Evolutionary conservation across 2,888 invertebrate species (phyloP).

Genomic region (Tholera decimalis): DNA sequence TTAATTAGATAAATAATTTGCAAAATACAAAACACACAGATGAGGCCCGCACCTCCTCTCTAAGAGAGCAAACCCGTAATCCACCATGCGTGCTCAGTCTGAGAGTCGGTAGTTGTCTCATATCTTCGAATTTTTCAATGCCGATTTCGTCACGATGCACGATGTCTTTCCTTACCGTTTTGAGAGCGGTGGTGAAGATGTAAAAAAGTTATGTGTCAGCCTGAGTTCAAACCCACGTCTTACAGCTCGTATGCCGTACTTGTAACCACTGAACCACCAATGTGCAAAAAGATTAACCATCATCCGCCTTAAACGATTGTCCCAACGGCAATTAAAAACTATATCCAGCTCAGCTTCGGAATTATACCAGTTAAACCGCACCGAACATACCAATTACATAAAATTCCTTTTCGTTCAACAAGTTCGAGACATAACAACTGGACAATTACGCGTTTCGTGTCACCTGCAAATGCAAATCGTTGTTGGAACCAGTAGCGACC

Average conservation of each 20-base stretch:
- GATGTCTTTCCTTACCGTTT: no score
- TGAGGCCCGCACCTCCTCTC: no score
- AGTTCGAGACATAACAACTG: slow-evolving; percentile 28
- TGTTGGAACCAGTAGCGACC: slow-evolving; percentile 49
- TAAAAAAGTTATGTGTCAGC: no score
- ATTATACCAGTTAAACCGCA: slow-evolving; percentile 31
- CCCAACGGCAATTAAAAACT: slow-evolving; percentile 2
- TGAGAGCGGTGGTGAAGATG: no score
- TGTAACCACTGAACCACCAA: no score
- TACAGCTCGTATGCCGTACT: no score
- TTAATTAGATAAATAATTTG: neutral
- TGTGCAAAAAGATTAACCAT: slow-evolving; percentile 5
- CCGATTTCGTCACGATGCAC: no score
- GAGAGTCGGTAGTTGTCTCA: no score
- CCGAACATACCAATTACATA: slow-evolving; percentile 35
- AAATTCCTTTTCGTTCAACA: slow-evolving; percentile 29
- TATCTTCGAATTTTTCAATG: no score
- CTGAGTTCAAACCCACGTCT: no score
- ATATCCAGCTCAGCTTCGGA: slow-evolving; percentile 2
- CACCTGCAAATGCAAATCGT: slow-evolving; percentile 56
- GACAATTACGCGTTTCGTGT: slow-evolving; percentile 46
- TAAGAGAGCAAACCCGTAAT: no score
- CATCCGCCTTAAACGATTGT: neutral
- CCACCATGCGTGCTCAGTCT: no score
- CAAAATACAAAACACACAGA: slow-evolving; percentile 1